These are phyloP conservation scores for Dendrolimus kikuchii DNA, from an alignment of 1,140 invertebrate species.

Conservation along the genomic window DNA sequence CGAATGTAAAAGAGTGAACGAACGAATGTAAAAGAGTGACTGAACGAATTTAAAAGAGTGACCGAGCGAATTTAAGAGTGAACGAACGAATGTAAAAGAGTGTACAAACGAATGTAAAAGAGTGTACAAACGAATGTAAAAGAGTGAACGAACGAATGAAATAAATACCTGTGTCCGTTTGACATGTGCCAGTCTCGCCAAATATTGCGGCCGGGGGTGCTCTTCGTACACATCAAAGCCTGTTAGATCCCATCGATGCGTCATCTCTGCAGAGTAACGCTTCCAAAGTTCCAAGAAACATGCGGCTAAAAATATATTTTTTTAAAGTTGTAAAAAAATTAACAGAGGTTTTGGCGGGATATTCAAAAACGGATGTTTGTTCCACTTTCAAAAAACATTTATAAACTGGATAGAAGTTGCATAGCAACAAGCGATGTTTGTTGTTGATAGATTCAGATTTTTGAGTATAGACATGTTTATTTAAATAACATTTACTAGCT, in stretches of 20 bases:
- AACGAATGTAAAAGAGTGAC: background rate
- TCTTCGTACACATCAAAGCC: slow-evolving; percentile 90
- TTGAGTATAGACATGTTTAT: no score
- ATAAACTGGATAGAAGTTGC: no score
- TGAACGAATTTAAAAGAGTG: background rate
- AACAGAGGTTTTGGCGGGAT: no score
- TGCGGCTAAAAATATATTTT: slow-evolving; percentile 76
- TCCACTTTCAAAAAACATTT: no score
- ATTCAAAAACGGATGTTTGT: no score
- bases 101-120: background rate
- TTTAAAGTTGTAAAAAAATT: no score
- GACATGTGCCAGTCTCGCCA: slow-evolving; percentile 80
- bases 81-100: background rate
- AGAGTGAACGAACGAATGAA: background rate
- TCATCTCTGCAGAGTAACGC: slow-evolving; percentile 91
- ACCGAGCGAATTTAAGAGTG: background rate
- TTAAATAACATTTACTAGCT: no score
- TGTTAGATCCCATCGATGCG: slow-evolving; percentile 92
- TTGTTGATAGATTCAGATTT: no score
- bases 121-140: background rate
- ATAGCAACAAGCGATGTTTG: no score
- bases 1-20: background rate
- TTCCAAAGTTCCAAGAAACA: slow-evolving; percentile 97
- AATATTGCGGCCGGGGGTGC: slow-evolving; percentile 83
- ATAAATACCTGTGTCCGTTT: slow-evolving; percentile 73